These are phyloP conservation scores for Burhinus oedicnemus DNA, from an alignment of 2,113 vertebrate species.

Conservation along the genomic window DNA sequence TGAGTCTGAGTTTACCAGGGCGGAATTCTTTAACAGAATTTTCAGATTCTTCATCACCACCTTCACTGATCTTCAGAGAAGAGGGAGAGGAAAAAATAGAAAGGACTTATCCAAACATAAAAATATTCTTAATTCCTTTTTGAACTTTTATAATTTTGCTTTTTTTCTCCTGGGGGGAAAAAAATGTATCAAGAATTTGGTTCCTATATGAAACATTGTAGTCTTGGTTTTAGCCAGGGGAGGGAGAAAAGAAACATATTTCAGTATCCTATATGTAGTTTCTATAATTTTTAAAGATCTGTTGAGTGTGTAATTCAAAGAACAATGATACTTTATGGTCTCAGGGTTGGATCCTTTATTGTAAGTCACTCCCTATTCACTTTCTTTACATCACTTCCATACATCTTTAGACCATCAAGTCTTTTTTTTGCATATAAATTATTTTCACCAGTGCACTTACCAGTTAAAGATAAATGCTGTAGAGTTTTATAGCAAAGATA, in stretches of 20 bases:
- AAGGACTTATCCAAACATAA: background rate
- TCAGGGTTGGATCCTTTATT: background rate
- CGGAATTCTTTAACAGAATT: conserved; percentile 59
- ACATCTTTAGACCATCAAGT: background rate
- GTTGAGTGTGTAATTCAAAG: background rate
- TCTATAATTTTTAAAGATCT: background rate
- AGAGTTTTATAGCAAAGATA: background rate
- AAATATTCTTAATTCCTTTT: background rate
- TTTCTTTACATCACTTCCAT: background rate
- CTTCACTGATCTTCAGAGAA: conserved; percentile 62
- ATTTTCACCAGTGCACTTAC: background rate
- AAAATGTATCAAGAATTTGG: background rate
- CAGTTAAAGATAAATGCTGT: background rate
- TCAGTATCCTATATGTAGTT: background rate
- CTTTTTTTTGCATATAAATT: background rate
- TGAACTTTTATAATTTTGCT: background rate
- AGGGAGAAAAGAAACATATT: background rate
- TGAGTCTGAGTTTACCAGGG: conserved; percentile 90
- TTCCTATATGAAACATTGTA: background rate
- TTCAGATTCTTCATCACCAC: conserved; percentile 59
- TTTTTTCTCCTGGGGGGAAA: background rate
- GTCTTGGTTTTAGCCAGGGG: background rate
- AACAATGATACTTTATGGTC: background rate
- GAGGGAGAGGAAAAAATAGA: background rate
- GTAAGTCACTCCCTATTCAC: background rate